Base-by-base conservation (phyloP, 1,140 invertebrate genomes). In the Aphaenogaster rudis region DNA sequence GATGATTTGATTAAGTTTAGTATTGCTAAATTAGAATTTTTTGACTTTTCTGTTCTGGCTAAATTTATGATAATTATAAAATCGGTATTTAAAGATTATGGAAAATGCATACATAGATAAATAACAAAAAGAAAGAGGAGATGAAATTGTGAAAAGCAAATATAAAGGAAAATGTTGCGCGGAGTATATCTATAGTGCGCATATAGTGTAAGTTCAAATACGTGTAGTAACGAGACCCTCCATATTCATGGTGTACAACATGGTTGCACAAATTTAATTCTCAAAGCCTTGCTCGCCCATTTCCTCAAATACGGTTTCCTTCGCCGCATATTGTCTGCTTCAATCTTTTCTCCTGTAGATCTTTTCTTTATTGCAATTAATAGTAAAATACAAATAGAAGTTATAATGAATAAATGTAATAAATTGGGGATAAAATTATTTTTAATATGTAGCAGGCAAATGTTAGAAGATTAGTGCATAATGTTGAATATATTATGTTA, bases 171-270 rank as follows among this genome's bases (percentile, higher is more conserved):
- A 88, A 57, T 78, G 78, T 54, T 79, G 11, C 42, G 63, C 57
- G 74, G 50, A 80, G 87, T 88, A 86, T 92, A 84, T 92, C 88
- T 90, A 87, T 85, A 88, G 82, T 91, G 86, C 61, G 63, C 90
- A 86, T 89, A 85, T 84, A 91, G 72, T 91, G 84, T 92, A 88
- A 87, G 79, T 76, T 67, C 90, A 90, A 93, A 88, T 92, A 91
- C 87, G 79, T 94, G 86, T 94, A 92, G 92, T 94, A 95, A 95
- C 93, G 93, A 94, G 92, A 90, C 88, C 90, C 91, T 95, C 92
- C 94, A 95, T 95, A 95, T 95, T 95, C 94, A 95, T 95, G 91
- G 89, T 92, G 89, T 90, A 93, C 92, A 92, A 95, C 92, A 94
- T 92, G 93, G 92, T 93, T 88, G 90, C 90, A 87, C 90, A 94